Evolutionary conservation across 2,797 vertebrate species (phyloP).

Genomic region (Diceros bicornis): DNA sequence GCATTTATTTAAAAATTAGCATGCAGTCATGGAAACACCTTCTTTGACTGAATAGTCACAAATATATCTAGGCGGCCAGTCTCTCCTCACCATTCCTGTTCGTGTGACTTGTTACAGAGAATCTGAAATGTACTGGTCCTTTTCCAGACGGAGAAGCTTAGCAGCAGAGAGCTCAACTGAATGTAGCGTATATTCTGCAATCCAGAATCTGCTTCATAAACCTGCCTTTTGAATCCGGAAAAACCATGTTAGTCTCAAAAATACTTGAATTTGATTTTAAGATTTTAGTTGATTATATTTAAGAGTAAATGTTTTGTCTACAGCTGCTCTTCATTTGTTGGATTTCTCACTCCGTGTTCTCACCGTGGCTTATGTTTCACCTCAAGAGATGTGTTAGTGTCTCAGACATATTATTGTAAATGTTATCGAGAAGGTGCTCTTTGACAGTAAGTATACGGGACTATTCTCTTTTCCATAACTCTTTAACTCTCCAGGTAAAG

Average conservation of each 20-base stretch:
- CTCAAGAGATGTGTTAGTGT: neutral
- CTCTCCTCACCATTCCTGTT: neutral
- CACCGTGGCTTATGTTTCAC: neutral
- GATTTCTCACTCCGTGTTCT: neutral
- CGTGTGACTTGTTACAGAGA: neutral
- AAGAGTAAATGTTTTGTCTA: neutral
- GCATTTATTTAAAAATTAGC: neutral
- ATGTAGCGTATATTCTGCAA: neutral
- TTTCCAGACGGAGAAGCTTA: neutral
- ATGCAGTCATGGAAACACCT: neutral
- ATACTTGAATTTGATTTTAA: neutral
- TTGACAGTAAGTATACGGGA: neutral
- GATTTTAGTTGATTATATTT: neutral
- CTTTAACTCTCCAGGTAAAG: neutral
- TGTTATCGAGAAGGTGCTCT: neutral
- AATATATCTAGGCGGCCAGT: neutral
- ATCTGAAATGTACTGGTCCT: neutral
- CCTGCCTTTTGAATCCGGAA: neutral
- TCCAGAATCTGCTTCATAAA: neutral
- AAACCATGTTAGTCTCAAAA: neutral
- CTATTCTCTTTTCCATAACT: neutral
- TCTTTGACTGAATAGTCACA: neutral
- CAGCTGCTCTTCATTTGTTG: neutral
- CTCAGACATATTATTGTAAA: neutral
- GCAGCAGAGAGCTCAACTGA: neutral